Percentiles rank a stretch among this genome's conserved stretches.
Evolutionary conservation across 2,113 vertebrate species (phyloP).

Genomic region (Podiceps cristatus): DNA sequence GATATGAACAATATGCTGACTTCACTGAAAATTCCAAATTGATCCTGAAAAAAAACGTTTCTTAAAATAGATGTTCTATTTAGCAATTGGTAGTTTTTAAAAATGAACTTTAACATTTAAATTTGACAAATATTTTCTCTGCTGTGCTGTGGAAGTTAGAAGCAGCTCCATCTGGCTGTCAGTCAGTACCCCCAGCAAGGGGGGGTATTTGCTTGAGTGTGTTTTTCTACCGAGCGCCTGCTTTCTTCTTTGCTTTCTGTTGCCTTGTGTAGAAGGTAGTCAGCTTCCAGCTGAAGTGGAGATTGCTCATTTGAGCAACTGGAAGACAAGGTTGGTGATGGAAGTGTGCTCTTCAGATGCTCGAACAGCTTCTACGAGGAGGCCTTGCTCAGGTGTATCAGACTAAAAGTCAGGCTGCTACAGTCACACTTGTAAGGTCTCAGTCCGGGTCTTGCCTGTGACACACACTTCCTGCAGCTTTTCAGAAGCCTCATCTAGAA

Average conservation of each 20-base stretch:
- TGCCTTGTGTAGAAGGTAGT: not conserved
- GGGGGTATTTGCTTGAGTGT: not conserved
- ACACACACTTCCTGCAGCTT: not conserved
- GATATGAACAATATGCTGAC: not conserved
- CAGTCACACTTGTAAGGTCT: not conserved
- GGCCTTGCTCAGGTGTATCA: not conserved
- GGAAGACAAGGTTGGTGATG: not conserved
- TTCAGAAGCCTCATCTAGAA: not conserved
- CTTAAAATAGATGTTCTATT: not conserved
- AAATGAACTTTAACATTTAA: not conserved
- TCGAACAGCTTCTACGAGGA: not conserved
- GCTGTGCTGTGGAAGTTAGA: not conserved
- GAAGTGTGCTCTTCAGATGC: not conserved
- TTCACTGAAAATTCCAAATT: not conserved
- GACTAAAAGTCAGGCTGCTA: rapidly evolving
- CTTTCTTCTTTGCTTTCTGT: not conserved
- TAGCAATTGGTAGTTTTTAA: not conserved
- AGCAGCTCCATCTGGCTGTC: not conserved
- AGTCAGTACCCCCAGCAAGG: not conserved
- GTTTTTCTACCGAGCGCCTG: not conserved
- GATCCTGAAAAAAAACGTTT: not conserved
- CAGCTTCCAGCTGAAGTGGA: not conserved
- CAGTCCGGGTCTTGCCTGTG: not conserved
- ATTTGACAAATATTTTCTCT: not conserved
- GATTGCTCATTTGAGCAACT: not conserved